Evolutionary conservation across 2,113 vertebrate genomes (phyloP).

Genomic region (Rallus limicola): DNA sequence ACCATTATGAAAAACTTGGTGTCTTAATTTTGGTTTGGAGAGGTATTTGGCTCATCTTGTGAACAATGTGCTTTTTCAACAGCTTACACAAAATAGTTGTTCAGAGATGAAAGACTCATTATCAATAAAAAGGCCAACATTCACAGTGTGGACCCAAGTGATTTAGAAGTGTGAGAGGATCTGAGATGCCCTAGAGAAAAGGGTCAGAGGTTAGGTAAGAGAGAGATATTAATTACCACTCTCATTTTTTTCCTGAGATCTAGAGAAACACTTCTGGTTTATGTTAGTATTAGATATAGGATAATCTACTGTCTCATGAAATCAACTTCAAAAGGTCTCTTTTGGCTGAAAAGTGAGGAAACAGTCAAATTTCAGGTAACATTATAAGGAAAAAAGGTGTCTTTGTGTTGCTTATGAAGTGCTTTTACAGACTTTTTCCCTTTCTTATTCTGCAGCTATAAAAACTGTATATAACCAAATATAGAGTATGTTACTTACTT

Average conservation of each 20-base stretch:
- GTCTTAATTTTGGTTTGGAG: neutral
- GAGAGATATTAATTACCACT: neutral
- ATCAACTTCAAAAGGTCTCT: neutral
- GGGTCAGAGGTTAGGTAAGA: neutral
- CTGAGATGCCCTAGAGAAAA: neutral
- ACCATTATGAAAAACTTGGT: neutral
- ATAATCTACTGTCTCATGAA: neutral
- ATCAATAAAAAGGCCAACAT: neutral
- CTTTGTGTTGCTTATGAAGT: neutral
- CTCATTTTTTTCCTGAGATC: neutral
- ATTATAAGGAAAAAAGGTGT: fast-evolving
- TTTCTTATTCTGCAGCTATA: neutral
- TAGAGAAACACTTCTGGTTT: neutral
- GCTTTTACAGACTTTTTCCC: neutral
- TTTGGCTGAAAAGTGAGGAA: neutral
- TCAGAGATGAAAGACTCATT: neutral
- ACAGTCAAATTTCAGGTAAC: neutral
- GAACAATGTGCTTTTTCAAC: neutral
- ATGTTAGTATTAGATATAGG: neutral
- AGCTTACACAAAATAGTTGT: neutral
- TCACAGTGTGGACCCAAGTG: neutral
- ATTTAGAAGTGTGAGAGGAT: neutral
- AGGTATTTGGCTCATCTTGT: neutral
- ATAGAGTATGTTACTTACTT: neutral
- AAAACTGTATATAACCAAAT: neutral